Base-by-base conservation (phyloP, 1,140 invertebrate species). In the Stenopsyche tienmushanensis region DNA sequence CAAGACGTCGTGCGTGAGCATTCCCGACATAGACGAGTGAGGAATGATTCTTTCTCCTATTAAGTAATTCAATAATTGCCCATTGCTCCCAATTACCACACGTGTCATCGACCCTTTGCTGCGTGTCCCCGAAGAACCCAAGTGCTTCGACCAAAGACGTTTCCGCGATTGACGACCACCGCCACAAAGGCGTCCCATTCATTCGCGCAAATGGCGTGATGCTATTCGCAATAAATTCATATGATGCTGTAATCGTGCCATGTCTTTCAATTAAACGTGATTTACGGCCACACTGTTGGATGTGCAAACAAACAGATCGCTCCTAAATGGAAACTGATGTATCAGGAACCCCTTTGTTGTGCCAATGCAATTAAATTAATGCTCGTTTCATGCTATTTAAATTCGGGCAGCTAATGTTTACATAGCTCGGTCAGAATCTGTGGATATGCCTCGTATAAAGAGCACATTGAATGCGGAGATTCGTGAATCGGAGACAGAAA, bases 51-150 rank as follows among this genome's bases (percentile, higher is more conserved):
- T 47, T 60, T 60, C 57, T 60, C 57, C n/a, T 60, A 45, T 53
- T 18, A 17, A 45, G 44, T 59, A 58, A 65, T 59, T 65, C 57
- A 66, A 62, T 66, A 66, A 66, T 66, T 66, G 58, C 52, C 52
- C 52, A 62, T 62, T 66, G 58, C 57, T 47, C 57, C 54, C 65
- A 47, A 66, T 66, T 53, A 44, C 50, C 25, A 41, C 17, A 44
- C 57, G 65, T 58, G 58, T 41, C 65, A 62, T 62, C 65, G 59
- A 66, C 65, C 65, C 59, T n/a, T n/a, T n/a, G n/a, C n/a, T 34
- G 3, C 20, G 21, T 17, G 50, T 29, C 20, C 39, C 20, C 39
- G 26, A 10, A 24, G 44, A 21, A 52, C 29, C 24, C 29, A 34
- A 34, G 29, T 34, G 29, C 5, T 7, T 7, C 13, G 29, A 7